Evolutionary conservation across 1,140 invertebrate species (phyloP).

Genomic region (Himalopsyche phryganea): DNA sequence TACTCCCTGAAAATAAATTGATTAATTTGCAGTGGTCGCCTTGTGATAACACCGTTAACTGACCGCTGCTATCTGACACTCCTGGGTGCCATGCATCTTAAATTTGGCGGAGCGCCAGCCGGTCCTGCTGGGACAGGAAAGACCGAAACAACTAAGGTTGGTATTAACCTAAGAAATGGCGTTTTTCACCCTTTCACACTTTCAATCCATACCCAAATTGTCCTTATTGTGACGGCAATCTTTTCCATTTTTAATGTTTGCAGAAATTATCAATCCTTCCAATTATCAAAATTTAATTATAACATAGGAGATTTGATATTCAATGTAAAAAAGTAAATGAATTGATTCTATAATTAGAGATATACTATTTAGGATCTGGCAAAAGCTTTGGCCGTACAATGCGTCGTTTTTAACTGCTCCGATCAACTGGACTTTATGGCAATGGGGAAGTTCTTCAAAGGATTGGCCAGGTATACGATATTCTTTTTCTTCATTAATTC

Average conservation of each 20-base stretch:
- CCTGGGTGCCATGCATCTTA: constrained; percentile 82
- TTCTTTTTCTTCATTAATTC: no score
- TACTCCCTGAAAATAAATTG: no score
- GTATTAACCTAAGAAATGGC: no score
- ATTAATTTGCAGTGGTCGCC: constrained; percentile 53
- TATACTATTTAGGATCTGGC: constrained; percentile 79
- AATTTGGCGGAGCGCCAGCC: constrained; percentile 85
- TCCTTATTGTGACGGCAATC: neutral
- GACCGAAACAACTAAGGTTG: constrained; percentile 83
- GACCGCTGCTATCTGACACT: constrained; percentile 84
- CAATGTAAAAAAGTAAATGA: no score
- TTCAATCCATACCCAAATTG: no score
- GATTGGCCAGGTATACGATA: constrained; percentile 68
- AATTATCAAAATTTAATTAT: no score
- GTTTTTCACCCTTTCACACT: no score
- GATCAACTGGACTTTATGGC: constrained; percentile 88
- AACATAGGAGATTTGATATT: no score
- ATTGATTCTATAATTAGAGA: no score
- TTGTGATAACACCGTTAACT: constrained; percentile 81
- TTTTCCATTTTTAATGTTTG: neutral
- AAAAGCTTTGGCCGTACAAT: constrained; percentile 87
- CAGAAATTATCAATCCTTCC: neutral
- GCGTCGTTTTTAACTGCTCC: constrained; percentile 92
- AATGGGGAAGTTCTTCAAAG: constrained; percentile 89
- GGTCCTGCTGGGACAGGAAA: constrained; percentile 88